These are phyloP conservation scores for Ancistrus triradiatus DNA, from an alignment of 2,113 vertebrate genomes.

Conservation along the genomic window DNA sequence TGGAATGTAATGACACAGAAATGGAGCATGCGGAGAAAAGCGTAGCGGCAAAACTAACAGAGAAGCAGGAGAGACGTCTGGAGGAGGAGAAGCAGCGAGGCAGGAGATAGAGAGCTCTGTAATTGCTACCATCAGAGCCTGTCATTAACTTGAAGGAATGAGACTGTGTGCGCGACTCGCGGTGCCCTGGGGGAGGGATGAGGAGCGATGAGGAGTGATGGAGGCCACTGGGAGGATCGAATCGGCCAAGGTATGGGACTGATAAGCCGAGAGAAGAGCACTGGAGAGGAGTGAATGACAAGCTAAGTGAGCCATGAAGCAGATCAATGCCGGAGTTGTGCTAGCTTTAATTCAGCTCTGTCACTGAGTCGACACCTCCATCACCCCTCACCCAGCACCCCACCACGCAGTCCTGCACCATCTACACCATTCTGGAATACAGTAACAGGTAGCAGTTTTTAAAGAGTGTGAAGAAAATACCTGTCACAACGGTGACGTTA, in stretches of 20 bases:
- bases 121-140: conserved; percentile 46
- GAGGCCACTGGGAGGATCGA: neutral
- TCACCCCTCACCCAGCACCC: conserved; percentile 19
- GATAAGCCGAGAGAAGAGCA: conserved; percentile 30
- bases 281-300: conserved; percentile 41
- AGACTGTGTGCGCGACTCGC: conserved; percentile 10
- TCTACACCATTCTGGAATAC: conserved; percentile 3
- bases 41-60: neutral
- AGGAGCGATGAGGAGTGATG: neutral
- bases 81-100: neutral
- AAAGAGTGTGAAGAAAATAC: too few relatives aligned
- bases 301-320: conserved; percentile 46
- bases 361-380: conserved; percentile 40
- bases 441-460: too few relatives aligned
- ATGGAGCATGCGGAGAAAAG: neutral
- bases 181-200: neutral
- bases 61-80: conserved; percentile 4
- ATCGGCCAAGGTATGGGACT: conserved; percentile 27
- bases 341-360: conserved; percentile 43
- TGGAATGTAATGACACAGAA: too few relatives aligned
- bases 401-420: conserved; percentile 5
- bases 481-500: too few relatives aligned
- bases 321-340: conserved; percentile 45
- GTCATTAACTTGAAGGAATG: conserved; percentile 48
- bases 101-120: conserved; percentile 36